phyloP scores from a whole-genome alignment of 35 echinoderm and acorn worm genomes.

The Anneissia japonica region DNA sequence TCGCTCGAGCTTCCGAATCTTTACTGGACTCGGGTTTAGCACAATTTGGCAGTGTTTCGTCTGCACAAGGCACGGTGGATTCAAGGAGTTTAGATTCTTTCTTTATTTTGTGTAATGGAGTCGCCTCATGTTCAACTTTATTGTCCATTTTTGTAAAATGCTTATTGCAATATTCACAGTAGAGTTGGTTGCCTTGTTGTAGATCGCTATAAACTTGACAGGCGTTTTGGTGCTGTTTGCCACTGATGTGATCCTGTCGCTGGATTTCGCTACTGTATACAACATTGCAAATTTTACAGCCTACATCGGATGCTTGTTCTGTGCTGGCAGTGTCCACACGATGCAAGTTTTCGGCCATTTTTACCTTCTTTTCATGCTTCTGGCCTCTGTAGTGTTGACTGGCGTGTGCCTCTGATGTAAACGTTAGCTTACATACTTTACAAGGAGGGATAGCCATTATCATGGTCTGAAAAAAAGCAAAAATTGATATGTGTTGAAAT shows the following conservation, averaged over 20 bases:
- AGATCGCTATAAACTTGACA: not conserved
- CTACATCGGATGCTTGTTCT: not conserved
- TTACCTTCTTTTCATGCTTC: not conserved
- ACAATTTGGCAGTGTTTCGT: not conserved
- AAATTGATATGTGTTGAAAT: not conserved
- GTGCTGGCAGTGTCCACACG: too few species aligned
- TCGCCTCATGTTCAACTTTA: not conserved
- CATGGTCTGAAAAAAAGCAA: not conserved
- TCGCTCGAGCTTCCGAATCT: not conserved
- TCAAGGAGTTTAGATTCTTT: not conserved
- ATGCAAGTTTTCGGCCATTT: not conserved
- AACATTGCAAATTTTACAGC: not conserved
- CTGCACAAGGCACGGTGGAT: too few species aligned
- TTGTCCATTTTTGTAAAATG: not conserved
- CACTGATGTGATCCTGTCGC: not conserved
- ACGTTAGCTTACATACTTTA: not conserved
- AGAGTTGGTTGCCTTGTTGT: not conserved
- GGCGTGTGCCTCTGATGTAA: not conserved
- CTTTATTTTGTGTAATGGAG: not conserved
- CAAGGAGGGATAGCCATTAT: not conserved
- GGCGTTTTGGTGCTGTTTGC: not conserved
- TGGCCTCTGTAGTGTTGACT: not conserved
- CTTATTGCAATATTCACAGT: not conserved
- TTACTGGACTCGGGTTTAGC: not conserved
- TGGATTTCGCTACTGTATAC: not conserved